Percentiles rank a stretch among this genome's conserved stretches.
These are phyloP conservation scores for Tragelaphus scriptus DNA, from an alignment of 2,113 vertebrate genomes.

Conservation along the genomic window DNA sequence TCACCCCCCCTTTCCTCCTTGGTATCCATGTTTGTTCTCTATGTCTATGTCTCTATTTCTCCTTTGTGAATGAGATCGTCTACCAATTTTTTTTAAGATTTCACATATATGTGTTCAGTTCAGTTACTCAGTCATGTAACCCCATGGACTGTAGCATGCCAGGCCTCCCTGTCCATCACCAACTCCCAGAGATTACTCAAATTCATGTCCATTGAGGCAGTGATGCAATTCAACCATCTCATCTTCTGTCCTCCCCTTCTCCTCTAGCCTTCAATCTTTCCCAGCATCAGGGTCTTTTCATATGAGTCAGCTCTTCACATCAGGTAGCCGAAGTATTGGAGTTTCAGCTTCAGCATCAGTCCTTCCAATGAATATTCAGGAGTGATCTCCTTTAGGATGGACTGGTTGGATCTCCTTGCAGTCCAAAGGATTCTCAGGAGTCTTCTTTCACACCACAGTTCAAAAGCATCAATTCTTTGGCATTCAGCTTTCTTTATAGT, in stretches of 20 bases:
- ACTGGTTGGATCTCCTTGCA: neutral
- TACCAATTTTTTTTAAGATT: neutral
- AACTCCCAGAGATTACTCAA: neutral
- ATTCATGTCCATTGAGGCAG: fast-evolving
- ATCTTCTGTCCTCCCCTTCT: neutral
- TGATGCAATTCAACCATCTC: neutral
- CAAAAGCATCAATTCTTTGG: neutral
- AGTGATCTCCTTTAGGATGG: neutral
- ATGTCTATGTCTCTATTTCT: neutral
- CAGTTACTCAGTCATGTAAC: fast-evolving
- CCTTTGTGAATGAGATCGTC: neutral
- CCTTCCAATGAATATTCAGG: neutral
- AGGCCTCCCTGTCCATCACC: neutral
- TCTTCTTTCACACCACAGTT: neutral
- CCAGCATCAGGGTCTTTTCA: neutral
- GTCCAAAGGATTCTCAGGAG: neutral
- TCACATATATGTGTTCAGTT: neutral
- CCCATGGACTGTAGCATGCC: fast-evolving
- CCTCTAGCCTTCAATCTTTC: neutral
- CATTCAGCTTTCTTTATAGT: neutral
- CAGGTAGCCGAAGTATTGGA: neutral
- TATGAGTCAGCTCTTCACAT: neutral
- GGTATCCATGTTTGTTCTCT: neutral
- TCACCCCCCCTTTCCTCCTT: neutral
- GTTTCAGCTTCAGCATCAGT: neutral